Conservation (phyloP, 2,113 vertebrate genomes). For the Albula glossodonta region DNA sequence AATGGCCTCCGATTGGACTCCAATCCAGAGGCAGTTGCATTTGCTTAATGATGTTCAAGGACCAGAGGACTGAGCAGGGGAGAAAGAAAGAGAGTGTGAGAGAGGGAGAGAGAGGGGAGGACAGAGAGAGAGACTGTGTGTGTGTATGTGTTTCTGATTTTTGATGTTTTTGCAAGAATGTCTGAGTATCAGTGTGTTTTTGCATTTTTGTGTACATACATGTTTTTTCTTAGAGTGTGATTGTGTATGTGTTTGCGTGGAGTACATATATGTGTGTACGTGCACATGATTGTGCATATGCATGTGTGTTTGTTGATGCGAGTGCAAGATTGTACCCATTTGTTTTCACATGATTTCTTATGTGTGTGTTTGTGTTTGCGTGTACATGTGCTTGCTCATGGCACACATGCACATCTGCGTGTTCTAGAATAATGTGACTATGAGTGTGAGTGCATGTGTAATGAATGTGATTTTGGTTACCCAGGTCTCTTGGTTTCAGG, state of each 20-base stretch:
- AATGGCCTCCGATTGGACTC: background rate
- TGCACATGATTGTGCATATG: too few relatives aligned
- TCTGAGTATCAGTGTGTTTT: too few relatives aligned
- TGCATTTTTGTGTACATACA: background rate
- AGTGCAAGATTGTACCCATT: too few relatives aligned
- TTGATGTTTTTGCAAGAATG: too few relatives aligned
- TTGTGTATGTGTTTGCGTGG: too few relatives aligned
- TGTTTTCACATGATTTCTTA: too few relatives aligned
- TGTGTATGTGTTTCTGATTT: background rate
- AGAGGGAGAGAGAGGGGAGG: conserved; percentile 13
- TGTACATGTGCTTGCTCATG: too few relatives aligned
- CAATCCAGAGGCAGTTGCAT: background rate
- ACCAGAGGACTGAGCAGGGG: background rate
- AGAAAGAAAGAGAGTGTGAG: conserved; percentile 25
- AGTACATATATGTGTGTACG: too few relatives aligned
- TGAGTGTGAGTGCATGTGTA: background rate
- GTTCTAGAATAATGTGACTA: too few relatives aligned
- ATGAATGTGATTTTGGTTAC: background rate
- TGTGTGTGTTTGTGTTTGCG: too few relatives aligned
- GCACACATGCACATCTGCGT: too few relatives aligned
- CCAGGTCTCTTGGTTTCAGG: background rate
- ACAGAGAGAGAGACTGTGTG: conserved; percentile 26
- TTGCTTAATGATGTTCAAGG: conserved; percentile 14
- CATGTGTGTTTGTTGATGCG: too few relatives aligned
- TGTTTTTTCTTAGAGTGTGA: background rate